Evolutionary conservation across 2,113 vertebrate genomes (phyloP), one percentile per base, ranked within the genome.

Genomic region (Ptilonorhynchus violaceus): DNA sequence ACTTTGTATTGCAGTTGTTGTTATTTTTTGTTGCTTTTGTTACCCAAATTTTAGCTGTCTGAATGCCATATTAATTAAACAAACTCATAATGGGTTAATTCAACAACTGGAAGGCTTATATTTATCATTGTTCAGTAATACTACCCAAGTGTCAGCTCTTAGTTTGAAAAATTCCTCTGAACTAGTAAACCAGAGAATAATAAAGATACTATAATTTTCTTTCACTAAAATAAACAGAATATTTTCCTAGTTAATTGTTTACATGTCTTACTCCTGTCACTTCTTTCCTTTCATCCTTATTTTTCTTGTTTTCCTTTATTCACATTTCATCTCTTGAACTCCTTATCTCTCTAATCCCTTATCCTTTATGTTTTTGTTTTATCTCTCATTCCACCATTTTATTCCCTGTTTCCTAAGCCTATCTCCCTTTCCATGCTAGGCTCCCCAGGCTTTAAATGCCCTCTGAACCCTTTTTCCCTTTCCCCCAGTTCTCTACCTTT

Each of bases 381-480:
- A 97, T 98, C 96, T 98, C 87, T 95, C 92, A 77, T 82, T 94
- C 80, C 85, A 95, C 94, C 53, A 66, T 93, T 96, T 98, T 95
- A 95, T 97, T 97, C 92, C 85, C 67, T 89, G 93, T 95, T 97
- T 94, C 86, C 92, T 95, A 92, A 93, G 95, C 88, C 95, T 92
- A 83, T 96, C 94, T 96, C 94, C 86, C 79, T 66, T 89, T 62
- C 82, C 82, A 76, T 82, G 72, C 79, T 91, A 84, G 83, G 91
- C 84, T 97, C 95, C 96, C 89, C 96, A 96, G 95, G 96, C 96
- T 97, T 96, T 74, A 64, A 83, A 93, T 93, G 94, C 95, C 96
- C 97, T 92, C 84, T 97, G 97, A 97, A 97, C 96, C 82, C 84
- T 93, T 72, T 27, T 95, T 98, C 96, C 97, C 97, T 98, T 97